Conservation (phyloP, 2,113 vertebrate genomes). For the Urocynchramus pylzowi region DNA sequence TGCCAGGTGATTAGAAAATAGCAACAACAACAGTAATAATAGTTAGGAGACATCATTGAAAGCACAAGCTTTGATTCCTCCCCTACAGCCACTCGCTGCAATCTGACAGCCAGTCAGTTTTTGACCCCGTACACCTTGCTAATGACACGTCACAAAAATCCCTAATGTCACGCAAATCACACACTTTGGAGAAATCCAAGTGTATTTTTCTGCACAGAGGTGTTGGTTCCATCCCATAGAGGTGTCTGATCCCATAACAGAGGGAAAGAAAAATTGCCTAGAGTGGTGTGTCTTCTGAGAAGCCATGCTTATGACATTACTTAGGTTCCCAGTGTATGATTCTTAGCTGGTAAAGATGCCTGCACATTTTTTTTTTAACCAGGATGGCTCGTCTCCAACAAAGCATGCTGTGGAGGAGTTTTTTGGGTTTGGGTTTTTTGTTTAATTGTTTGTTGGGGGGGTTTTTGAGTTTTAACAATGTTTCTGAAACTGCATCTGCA, state of each 20-base stretch:
- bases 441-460: not conserved
- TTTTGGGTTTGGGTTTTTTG: not conserved
- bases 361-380: not conserved
- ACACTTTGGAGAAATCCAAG: not conserved
- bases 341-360: not conserved
- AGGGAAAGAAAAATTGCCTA: not conserved
- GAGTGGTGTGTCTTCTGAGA: not conserved
- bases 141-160: rapidly evolving
- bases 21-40: not conserved
- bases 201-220: not conserved
- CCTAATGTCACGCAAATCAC: rapidly evolving
- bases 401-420: not conserved
- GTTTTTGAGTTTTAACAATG: rapidly evolving
- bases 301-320: rapidly evolving
- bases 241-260: not conserved
- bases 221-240: not conserved
- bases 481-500: not conserved
- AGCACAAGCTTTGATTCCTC: not conserved
- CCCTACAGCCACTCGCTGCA: rapidly evolving
- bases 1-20: not conserved
- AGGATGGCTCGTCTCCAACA: not conserved
- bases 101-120: not conserved
- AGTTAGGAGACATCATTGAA: not conserved
- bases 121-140: rapidly evolving
- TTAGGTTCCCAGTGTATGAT: not conserved